phyloP scores from a whole-genome alignment of 2,113 vertebrate genomes.

The Callithrix jacchus region DNA sequence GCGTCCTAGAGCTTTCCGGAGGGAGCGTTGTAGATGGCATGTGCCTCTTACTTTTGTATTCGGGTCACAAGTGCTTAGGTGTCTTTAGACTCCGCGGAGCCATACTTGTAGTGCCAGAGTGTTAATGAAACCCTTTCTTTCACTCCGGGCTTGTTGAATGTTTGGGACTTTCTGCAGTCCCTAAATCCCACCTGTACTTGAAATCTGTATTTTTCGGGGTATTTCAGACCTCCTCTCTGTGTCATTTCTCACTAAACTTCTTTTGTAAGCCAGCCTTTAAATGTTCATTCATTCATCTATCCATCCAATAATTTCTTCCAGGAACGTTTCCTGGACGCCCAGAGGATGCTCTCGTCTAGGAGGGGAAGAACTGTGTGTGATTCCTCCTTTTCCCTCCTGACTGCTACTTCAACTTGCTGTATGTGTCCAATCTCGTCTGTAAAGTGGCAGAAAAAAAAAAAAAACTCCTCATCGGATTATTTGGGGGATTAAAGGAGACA shows the following conservation, averaged over 20 bases:
- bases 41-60: not conserved
- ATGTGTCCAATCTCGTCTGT: not conserved
- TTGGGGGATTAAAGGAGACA: not conserved
- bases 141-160: not conserved
- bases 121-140: not conserved
- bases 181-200: not conserved
- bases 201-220: not conserved
- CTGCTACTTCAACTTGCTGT: not conserved
- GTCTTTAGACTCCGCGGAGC: not conserved
- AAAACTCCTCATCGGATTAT: not conserved
- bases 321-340: not conserved
- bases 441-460: not conserved
- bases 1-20: not conserved
- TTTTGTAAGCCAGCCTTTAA: not conserved
- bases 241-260: not conserved
- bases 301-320: not conserved
- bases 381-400: not conserved
- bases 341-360: not conserved
- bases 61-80: not conserved
- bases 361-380: not conserved
- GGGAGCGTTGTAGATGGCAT: not conserved
- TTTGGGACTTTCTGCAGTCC: not conserved
- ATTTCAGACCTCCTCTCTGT: not conserved
- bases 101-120: not conserved
- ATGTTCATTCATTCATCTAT: not conserved